Base-by-base conservation (phyloP, 1,140 invertebrate genomes). In the Diorhabda carinulata region DNA sequence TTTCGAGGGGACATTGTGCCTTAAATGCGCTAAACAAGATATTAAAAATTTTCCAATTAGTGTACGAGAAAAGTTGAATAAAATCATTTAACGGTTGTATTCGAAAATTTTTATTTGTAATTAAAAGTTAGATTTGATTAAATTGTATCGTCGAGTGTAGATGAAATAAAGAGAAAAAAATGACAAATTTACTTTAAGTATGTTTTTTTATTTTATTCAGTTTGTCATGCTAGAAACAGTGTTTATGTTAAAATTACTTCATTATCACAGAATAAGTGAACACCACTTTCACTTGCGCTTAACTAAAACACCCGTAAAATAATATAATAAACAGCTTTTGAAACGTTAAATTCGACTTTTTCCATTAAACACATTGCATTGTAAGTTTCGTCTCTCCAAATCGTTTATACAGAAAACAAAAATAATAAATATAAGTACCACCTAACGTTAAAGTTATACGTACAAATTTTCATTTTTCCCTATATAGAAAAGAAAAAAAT, bases 1-100 rank as follows among this genome's bases (percentile, higher is more conserved):
- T 82, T 95, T 91, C 79, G 82, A 82, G 4, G 88, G 88, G 79
- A 84, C 88, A 64, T 91, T 88, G 80, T 96, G 93, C 81, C 78
- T 87, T 64, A 70, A 81, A 44, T 96, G 93, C 84, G 90, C 87
- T 7, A 78, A 82, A 66, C 79, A 80, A 70, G 83, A 86, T 73
- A 78, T 87, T 40, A 80, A 87, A 42, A 77, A 84, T 56, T 90
- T 94, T 82, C 93, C 93, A 44, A 45, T 60, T 66, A 63, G 63
- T 71, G 61, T 78, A 0, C 71, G 78, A 71, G 76, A 79, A 58
- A 79, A 78, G 74, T 62, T 79, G 52, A 78, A 78, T 73, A 76
- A 65, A 77, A 77, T 78, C 66, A 58, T 75, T 66, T 45, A 25
- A 25, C 25, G 25, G 25, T 25, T 25, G 25, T 25, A 58, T 58